Base-by-base conservation (phyloP, 2,888 invertebrate species). In the Metellina segmentata region DNA sequence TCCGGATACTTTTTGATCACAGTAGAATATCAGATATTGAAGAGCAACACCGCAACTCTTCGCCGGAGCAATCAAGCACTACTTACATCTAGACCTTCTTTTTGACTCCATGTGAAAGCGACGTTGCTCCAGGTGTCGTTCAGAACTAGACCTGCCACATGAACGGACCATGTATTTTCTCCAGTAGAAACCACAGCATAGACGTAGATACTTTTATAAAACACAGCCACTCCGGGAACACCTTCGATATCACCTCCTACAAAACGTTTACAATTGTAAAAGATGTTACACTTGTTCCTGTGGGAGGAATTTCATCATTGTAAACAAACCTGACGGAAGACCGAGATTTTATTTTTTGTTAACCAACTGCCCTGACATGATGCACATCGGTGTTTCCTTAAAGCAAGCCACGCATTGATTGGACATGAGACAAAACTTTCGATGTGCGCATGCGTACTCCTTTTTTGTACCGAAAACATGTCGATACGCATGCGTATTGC, bases 41-140 rank as follows among this genome's bases (percentile, higher is more conserved):
- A 0, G 20, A 8, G 48, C 48, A 34, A 6, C 16, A 69, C 69
- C 0, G 7, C 16, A 69, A 2, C 16, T 69, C 11, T 69, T 4
- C 34, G 34, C 1, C 34, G 34, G 34, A 74, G n/a, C 2, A 49
- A 49, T 11, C 8, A 61, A 49, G 11, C 19, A 8, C 7, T 16
- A 78, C 83, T 75, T 81, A 93, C 93, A 48, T 92, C 88, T n/a
- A 93, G 72, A 13, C 93, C 93, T 53, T 91, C 83, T 16, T 72
- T 20, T 16, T 75, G 79, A 48, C 87, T 89, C 93, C 92, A 93
- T 6, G 93, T 77, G n/a, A 93, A 81, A 34, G 93, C 94, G 9
- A 94, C 89, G 85, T 94, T 94, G 20, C 88, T 93, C 94, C 94
- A 94, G 20, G 93, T 93, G 52, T 93, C 85, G 69, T 93, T 93